Percentiles rank a stretch among this genome's conserved stretches.
phyloP scores from a whole-genome alignment of 1,140 invertebrate species.

The Drosophila tropicalis region DNA sequence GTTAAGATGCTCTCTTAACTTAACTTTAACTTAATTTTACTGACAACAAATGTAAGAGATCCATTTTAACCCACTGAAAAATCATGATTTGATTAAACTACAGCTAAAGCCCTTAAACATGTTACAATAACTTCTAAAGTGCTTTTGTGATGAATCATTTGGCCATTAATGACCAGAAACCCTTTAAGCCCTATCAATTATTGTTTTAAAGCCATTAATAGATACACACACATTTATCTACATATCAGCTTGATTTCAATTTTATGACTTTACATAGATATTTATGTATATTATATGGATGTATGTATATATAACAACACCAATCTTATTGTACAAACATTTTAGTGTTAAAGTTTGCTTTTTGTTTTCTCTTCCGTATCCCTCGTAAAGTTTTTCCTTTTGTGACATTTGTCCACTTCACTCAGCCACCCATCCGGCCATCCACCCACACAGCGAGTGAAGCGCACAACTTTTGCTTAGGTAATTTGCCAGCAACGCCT shows the following conservation, averaged over 20 bases:
- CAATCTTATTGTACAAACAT: slow-evolving; percentile 43
- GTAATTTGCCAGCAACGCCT: slow-evolving; percentile 63
- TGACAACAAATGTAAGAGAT: too few relatives aligned
- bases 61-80: too few relatives aligned
- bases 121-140: too few relatives aligned
- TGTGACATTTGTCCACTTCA: slow-evolving; percentile 45
- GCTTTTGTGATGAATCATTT: too few relatives aligned
- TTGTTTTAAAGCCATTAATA: not conserved
- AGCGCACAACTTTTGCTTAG: slow-evolving; percentile 50
- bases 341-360: slow-evolving; percentile 46
- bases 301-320: slow-evolving; percentile 13
- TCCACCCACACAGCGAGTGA: not conserved
- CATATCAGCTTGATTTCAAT: too few relatives aligned
- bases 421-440: too few relatives aligned
- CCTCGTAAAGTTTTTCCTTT: slow-evolving; percentile 58
- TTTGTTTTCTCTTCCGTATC: slow-evolving; percentile 24
- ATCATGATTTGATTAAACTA: too few relatives aligned
- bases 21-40: too few relatives aligned
- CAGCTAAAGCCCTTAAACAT: too few relatives aligned
- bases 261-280: not conserved
- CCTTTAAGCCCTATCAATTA: too few relatives aligned
- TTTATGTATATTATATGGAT: not conserved
- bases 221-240: not conserved
- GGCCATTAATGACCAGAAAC: too few relatives aligned
- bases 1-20: not conserved